phyloP scores from a whole-genome alignment of 2,797 vertebrate genomes.

The Phalanger gymnotis region DNA sequence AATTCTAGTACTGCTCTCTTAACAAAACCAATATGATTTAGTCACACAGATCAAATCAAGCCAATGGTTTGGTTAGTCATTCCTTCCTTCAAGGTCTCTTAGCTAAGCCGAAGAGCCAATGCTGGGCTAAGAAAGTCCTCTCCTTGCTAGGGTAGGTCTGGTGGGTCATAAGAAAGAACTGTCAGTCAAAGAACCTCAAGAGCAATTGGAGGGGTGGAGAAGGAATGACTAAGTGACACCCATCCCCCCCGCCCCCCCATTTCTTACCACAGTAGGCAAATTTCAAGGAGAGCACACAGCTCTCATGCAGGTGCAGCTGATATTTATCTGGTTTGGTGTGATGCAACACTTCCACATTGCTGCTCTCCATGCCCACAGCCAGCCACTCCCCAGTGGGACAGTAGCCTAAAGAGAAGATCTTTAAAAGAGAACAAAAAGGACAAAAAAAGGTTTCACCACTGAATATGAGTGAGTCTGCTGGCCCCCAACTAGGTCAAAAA shows the following conservation, averaged over 20 bases:
- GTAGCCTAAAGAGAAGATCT: slow-evolving; percentile 98
- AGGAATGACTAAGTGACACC: background rate
- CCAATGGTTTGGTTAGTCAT: background rate
- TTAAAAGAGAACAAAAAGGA: background rate
- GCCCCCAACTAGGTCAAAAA: background rate
- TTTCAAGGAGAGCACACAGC: slow-evolving; percentile 97
- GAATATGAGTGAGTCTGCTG: background rate
- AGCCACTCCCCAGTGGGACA: slow-evolving; percentile 97
- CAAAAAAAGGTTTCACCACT: fast-evolving
- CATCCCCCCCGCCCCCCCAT: fast-evolving
- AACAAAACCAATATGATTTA: background rate
- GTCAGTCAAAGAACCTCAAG: background rate
- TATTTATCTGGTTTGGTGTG: slow-evolving; percentile 98
- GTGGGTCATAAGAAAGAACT: background rate
- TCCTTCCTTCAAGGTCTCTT: background rate
- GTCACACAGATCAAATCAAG: background rate
- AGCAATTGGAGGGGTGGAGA: background rate
- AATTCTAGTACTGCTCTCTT: background rate
- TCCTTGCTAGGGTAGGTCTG: background rate
- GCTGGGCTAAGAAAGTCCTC: background rate
- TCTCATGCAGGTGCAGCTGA: slow-evolving; percentile 97
- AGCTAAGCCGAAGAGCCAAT: background rate
- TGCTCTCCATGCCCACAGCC: slow-evolving; percentile 98
- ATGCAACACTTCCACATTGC: slow-evolving; percentile 96
- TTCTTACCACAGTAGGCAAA: slow-evolving; percentile 96